Evolutionary conservation across 2,113 vertebrate genomes (phyloP).

Genomic region (Tragelaphus strepsiceros): DNA sequence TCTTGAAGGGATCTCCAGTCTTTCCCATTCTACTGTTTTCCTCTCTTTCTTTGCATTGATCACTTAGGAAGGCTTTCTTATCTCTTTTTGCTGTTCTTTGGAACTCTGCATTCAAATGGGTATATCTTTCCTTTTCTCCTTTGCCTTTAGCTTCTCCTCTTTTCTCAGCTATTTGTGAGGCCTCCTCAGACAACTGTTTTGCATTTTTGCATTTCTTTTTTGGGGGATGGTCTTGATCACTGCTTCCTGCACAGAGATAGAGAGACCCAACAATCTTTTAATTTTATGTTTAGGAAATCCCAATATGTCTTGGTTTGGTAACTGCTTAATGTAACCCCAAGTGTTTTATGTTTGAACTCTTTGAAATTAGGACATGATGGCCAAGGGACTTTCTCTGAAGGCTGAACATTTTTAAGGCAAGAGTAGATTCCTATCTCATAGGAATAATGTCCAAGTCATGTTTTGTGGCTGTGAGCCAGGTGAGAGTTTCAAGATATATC

Average conservation of each 20-base stretch:
- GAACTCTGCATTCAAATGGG: not conserved
- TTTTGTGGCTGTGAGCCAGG: not conserved
- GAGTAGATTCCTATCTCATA: not conserved
- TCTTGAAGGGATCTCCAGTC: not conserved
- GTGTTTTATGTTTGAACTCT: not conserved
- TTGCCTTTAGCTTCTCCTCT: not conserved
- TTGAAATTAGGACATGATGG: not conserved
- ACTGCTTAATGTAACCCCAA: not conserved
- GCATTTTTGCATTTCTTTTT: not conserved
- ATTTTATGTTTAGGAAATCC: not conserved
- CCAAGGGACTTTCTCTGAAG: not conserved
- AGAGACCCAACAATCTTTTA: not conserved
- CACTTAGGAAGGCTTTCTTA: not conserved
- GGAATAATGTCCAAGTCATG: not conserved
- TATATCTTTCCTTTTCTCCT: not conserved
- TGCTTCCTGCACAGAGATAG: not conserved
- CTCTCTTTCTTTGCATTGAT: not conserved
- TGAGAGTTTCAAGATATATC: not conserved
- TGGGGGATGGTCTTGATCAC: not conserved
- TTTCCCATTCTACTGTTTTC: not conserved
- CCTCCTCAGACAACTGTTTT: not conserved
- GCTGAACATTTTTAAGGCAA: slow-evolving; percentile 4
- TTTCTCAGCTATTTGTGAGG: not conserved
- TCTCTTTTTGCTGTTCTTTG: not conserved
- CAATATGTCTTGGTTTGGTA: not conserved